Conservation (phyloP, 2,113 vertebrate species). For the Hyaena hyaena region DNA sequence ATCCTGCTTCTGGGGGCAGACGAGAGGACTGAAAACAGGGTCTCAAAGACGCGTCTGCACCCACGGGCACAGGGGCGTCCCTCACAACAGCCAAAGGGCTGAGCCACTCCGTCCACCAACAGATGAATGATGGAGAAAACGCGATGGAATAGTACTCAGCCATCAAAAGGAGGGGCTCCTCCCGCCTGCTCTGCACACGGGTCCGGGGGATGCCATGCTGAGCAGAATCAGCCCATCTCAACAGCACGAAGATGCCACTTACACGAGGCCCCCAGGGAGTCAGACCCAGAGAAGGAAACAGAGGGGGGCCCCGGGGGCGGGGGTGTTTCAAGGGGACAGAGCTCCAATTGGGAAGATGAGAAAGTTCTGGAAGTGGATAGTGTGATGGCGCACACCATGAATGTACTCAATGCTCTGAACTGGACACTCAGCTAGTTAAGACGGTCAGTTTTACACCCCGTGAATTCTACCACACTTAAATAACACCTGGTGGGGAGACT, state of each 20-base stretch:
- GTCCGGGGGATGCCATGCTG: not conserved
- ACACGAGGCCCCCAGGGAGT: not conserved
- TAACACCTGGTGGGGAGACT: not conserved
- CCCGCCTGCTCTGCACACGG: too few relatives aligned
- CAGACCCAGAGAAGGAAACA: not conserved
- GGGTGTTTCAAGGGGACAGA: not conserved
- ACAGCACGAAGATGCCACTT: not conserved
- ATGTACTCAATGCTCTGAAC: accelerated
- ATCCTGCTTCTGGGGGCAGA: not conserved
- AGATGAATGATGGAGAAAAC: accelerated
- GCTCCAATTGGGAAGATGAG: not conserved
- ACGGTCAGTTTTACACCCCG: not conserved
- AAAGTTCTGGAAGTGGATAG: not conserved
- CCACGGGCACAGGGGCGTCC: accelerated
- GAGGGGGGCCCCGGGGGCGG: accelerated
- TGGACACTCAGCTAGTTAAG: not conserved
- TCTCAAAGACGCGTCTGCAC: not conserved
- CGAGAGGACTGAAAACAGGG: not conserved
- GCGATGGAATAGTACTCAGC: not conserved
- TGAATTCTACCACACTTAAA: not conserved
- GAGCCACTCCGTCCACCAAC: too few relatives aligned
- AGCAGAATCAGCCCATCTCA: not conserved
- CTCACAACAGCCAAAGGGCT: accelerated
- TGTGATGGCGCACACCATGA: not conserved
- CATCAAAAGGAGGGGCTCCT: not conserved